phyloP scores from a whole-genome alignment of 2,888 invertebrate genomes.

The Crepidodera aurea region DNA sequence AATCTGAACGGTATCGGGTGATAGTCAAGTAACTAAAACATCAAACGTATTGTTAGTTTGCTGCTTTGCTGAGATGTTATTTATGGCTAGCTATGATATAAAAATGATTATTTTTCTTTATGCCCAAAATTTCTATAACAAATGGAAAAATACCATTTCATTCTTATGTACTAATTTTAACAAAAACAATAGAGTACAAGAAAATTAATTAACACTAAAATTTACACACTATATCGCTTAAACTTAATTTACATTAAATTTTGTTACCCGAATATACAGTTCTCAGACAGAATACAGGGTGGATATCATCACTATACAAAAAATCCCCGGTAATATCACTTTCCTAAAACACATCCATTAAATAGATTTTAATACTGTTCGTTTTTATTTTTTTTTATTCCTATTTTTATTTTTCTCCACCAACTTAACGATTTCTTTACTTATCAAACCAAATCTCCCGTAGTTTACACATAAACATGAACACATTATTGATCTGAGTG shows the following conservation, averaged over 20 bases:
- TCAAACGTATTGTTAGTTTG: too few species aligned
- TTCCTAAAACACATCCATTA: constrained; percentile 12
- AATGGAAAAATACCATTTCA: too few species aligned
- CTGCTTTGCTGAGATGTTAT: too few species aligned
- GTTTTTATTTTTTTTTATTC: not conserved
- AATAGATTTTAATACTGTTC: constrained; percentile 12
- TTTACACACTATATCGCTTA: constrained; percentile 6
- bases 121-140: too few species aligned
- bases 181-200: not conserved
- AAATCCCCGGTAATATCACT: constrained; percentile 15
- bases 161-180: not conserved
- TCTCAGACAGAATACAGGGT: constrained; percentile 6
- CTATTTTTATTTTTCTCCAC: not conserved
- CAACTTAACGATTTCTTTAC: constrained; percentile 1
- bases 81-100: too few species aligned
- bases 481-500: constrained; percentile 24
- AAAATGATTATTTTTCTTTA: too few species aligned
- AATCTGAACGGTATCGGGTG: too few species aligned
- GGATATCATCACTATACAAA: constrained; percentile 11
- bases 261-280: constrained; percentile 8
- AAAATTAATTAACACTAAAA: not conserved
- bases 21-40: too few species aligned
- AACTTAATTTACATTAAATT: constrained; percentile 9
- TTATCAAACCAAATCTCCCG: constrained; percentile 4
- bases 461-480: constrained; percentile 13